Percentiles rank a stretch among this genome's conserved stretches.
Evolutionary conservation across 2,888 invertebrate species (phyloP).

Genomic region (Aleiodes alternator): DNA sequence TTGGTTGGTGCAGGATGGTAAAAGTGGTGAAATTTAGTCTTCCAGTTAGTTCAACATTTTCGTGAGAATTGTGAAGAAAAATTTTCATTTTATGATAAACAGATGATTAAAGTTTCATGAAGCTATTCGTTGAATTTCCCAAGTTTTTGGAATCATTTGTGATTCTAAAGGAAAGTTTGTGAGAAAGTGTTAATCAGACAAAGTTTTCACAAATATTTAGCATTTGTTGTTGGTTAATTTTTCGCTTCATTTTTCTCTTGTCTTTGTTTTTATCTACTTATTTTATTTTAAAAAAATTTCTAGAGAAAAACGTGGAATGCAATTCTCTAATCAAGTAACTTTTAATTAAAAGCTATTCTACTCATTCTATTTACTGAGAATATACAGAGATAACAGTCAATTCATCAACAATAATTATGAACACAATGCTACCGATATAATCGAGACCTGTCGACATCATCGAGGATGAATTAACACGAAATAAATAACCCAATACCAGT

Average conservation of each 20-base stretch:
- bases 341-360: too few species aligned
- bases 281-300: too few species aligned
- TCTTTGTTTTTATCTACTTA: too few species aligned
- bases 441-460: constrained; percentile 3
- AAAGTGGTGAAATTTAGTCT: constrained; percentile 31
- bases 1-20: background rate
- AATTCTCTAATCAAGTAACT: too few species aligned
- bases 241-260: too few species aligned
- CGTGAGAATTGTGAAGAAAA: background rate
- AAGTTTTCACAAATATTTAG: too few species aligned
- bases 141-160: constrained; percentile 10
- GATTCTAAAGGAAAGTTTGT: background rate
- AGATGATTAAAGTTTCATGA: constrained; percentile 22
- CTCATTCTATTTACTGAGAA: too few species aligned
- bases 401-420: background rate
- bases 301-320: too few species aligned
- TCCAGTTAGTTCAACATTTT: background rate
- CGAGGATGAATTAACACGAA: constrained; percentile 17
- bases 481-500: background rate
- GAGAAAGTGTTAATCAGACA: too few species aligned
- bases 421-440: background rate
- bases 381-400: too few species aligned
- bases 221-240: too few species aligned
- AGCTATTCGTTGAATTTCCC: constrained; percentile 7
- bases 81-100: constrained; percentile 22